Percentiles rank a stretch among this genome's conserved stretches.
Evolutionary conservation across 2,888 invertebrate genomes (phyloP).

Genomic region (Drosophila maculinotata): DNA sequence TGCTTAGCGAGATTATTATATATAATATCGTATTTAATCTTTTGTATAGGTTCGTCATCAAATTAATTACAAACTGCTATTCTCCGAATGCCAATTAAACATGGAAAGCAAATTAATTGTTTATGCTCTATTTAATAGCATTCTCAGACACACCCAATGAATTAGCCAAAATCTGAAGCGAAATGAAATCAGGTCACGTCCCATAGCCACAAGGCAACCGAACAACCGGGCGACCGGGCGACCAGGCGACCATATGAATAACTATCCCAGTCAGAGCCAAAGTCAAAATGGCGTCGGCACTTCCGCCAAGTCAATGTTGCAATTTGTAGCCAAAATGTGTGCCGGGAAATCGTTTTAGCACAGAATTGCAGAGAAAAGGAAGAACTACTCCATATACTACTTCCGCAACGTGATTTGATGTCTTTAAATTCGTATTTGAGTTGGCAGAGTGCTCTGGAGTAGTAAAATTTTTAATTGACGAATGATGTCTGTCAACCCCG

Average conservation of each 20-base stretch:
- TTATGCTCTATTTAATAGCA: constrained; percentile 31
- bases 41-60: background rate
- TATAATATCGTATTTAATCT: constrained; percentile 13
- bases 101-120: constrained; percentile 34
- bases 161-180: constrained; percentile 22
- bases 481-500: too few relatives aligned
- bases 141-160: constrained; percentile 23
- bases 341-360: constrained; percentile 16
- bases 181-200: constrained; percentile 54
- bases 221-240: constrained; percentile 2
- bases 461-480: too few relatives aligned
- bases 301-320: constrained; percentile 39
- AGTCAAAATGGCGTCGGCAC: constrained; percentile 30
- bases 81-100: constrained; percentile 24
- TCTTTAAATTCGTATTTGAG: constrained; percentile 4
- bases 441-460: too few relatives aligned
- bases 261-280: constrained; percentile 5
- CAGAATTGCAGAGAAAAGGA: background rate
- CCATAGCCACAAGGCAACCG: constrained; percentile 10
- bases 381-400: background rate
- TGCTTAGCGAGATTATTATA: too few relatives aligned
- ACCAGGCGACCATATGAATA: constrained; percentile 8
- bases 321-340: constrained; percentile 36
- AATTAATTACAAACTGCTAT: constrained; percentile 15
- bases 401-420: constrained; percentile 12